Evolutionary conservation across 2,888 invertebrate genomes (phyloP).

Genomic region (Torymus auratus): DNA sequence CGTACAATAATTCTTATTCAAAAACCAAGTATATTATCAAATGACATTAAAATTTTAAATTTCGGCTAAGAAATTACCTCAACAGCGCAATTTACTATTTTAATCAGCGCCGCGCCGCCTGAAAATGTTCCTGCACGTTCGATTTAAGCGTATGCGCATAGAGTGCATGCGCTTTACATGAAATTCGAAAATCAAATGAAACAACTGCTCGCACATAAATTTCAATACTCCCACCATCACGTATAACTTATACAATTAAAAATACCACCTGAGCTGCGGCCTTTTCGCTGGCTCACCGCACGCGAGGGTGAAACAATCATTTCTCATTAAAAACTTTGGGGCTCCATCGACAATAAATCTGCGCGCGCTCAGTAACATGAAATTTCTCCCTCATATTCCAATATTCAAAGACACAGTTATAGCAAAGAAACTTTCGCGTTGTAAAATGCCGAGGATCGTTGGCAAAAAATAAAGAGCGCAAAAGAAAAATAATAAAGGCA

Average conservation of each 20-base stretch:
- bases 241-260: background rate
- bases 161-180: background rate
- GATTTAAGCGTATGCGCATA: background rate
- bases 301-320: background rate
- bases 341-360: conserved; percentile 18
- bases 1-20: too few relatives aligned
- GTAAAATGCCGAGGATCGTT: background rate
- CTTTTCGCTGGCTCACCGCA: background rate
- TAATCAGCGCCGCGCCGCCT: background rate
- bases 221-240: conserved; percentile 3
- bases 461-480: background rate
- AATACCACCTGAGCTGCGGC: background rate
- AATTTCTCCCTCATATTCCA: conserved; percentile 38
- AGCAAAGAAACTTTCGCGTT: conserved; percentile 11
- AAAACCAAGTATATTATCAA: background rate
- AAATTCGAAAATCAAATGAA: conserved; percentile 19
- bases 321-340: conserved; percentile 17
- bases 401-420: conserved; percentile 7
- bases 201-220: conserved; percentile 18
- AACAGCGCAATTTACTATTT: background rate
- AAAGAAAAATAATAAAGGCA: conserved; percentile 3
- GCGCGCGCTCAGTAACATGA: background rate
- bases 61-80: background rate
- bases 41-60: background rate
- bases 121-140: background rate